Evolutionary conservation across 2,113 vertebrate species (phyloP).

Genomic region (Nansenia antarctica): DNA sequence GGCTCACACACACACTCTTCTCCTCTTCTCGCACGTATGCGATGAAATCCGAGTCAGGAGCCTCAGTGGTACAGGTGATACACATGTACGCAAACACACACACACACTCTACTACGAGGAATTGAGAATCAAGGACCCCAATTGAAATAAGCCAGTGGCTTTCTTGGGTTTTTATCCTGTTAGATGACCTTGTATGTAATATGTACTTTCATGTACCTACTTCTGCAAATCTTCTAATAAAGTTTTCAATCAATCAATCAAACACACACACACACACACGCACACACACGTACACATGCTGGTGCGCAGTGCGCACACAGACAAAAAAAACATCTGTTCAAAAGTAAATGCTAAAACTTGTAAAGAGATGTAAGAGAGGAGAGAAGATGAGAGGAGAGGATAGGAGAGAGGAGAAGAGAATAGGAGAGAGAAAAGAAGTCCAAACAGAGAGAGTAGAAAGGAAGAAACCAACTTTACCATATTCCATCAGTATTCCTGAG

Average conservation of each 20-base stretch:
- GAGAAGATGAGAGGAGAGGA: background rate
- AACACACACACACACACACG: background rate
- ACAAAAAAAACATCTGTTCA: background rate
- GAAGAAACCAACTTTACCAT: slow-evolving; percentile 75
- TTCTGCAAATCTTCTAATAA: no score
- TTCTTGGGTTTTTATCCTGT: no score
- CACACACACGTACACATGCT: background rate
- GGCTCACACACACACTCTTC: background rate
- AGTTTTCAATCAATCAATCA: no score
- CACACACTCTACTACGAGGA: no score
- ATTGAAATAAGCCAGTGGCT: no score
- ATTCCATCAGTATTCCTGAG: slow-evolving; percentile 78
- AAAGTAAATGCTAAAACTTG: background rate
- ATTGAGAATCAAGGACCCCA: no score
- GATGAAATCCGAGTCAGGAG: background rate
- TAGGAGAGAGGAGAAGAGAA: background rate
- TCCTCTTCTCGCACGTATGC: background rate
- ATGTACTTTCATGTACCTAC: no score
- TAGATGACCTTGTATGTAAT: no score
- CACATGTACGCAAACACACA: background rate
- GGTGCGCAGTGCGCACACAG: no score
- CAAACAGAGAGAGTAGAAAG: background rate
- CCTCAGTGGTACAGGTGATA: background rate
- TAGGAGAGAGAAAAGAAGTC: background rate
- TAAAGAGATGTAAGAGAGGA: background rate